Evolutionary conservation across 2,113 vertebrate genomes (phyloP).

Genomic region (Lates calcarifer): DNA sequence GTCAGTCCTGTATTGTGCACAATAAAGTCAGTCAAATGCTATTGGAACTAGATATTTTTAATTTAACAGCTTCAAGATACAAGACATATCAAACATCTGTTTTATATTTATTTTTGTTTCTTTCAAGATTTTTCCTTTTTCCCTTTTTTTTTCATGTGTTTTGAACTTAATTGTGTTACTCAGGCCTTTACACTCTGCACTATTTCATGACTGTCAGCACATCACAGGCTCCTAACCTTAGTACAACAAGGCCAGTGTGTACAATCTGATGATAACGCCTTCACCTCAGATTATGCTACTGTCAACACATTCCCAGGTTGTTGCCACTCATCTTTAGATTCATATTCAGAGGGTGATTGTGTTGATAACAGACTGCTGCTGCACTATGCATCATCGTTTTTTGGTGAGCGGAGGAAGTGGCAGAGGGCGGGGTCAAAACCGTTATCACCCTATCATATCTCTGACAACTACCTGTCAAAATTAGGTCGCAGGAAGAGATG

Average conservation of each 20-base stretch:
- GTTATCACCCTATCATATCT: conserved; percentile 86
- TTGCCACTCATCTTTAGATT: conserved; percentile 76
- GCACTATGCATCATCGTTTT: conserved; percentile 74
- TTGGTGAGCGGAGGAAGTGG: conserved; percentile 47
- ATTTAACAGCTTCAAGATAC: conserved; percentile 48
- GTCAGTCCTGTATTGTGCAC: conserved; percentile 29
- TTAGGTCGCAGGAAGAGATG: conserved; percentile 88
- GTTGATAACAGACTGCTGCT: conserved; percentile 81
- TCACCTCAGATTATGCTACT: conserved; percentile 77
- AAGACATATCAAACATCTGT: conserved; percentile 44
- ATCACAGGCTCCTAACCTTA: conserved; percentile 60
- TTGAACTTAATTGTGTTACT: conserved; percentile 15
- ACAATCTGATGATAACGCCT: conserved; percentile 57
- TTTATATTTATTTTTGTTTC: conserved; percentile 29
- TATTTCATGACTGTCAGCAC: conserved; percentile 54
- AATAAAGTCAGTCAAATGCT: conserved; percentile 45
- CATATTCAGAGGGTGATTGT: conserved; percentile 75
- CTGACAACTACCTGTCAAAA: conserved; percentile 91
- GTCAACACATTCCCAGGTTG: conserved; percentile 79
- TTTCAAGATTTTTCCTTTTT: conserved; percentile 35
- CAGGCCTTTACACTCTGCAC: conserved; percentile 39
- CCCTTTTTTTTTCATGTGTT: background rate
- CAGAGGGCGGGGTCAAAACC: conserved; percentile 79
- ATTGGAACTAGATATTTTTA: conserved; percentile 58
- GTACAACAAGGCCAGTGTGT: conserved; percentile 47